Evolutionary conservation across 1,140 invertebrate species (phyloP), one percentile per base, ranked within the genome.

Genomic region (Trichogramma pretiosum): DNA sequence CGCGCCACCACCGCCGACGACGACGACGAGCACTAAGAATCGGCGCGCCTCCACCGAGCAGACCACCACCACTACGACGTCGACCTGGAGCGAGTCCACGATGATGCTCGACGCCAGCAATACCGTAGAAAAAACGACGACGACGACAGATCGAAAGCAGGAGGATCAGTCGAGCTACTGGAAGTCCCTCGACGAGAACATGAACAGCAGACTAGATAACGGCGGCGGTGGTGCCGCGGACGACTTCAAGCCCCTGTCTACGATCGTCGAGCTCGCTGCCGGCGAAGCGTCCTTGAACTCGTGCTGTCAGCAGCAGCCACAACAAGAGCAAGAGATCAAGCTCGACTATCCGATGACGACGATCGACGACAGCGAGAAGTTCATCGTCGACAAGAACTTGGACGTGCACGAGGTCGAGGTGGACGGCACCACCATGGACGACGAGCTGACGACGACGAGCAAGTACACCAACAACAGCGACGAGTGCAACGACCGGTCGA

Each of bases 141-240:
- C 24, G 11, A 28, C 24, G 11, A 28, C 24, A 28, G 24, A 28
- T 11, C 5, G n/a, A n/a, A n/a, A n/a, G n/a, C n/a, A n/a, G n/a
- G n/a, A n/a, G n/a, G n/a, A n/a, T n/a, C n/a, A n/a, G n/a, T n/a
- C n/a, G n/a, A n/a, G n/a, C n/a, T 48, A 17, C 3, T 43, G 36
- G 13, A 55, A 42, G 3, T 45, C 22, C 4, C 46, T 56, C 5
- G 55, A 58, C 9, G 60, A 57, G 36, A 59, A 61, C 16, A 58
- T 61, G 54, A 61, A 59, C 35, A 57, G 56, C 11, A 38, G 46
- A 17, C n/a, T n/a, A n/a, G n/a, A n/a, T n/a, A n/a, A n/a, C n/a
- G 26, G 8, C 13, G 13, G 26, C 26, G 7, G 26, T 11, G 22
- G 34, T 14, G 10, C 13, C 5, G 19, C 22, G 1, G 22, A 10